Evolutionary conservation across 2,888 invertebrate genomes (phyloP).

Genomic region (Spisula solida): DNA sequence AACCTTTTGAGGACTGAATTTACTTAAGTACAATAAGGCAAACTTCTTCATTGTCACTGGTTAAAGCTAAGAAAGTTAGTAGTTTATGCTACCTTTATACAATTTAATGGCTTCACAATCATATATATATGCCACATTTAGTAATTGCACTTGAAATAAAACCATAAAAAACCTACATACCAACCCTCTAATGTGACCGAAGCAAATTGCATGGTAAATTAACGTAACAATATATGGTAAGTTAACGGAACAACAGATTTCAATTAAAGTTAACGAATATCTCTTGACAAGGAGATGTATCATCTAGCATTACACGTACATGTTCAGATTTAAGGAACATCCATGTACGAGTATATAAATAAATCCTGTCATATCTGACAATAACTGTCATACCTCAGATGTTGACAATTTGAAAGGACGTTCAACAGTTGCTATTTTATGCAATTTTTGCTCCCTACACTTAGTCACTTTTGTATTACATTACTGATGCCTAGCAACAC

Average conservation of each 20-base stretch:
- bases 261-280: constrained; percentile 13
- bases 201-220: neutral
- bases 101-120: neutral
- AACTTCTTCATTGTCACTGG: too few relatives aligned
- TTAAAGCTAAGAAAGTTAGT: too few relatives aligned
- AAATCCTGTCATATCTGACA: neutral
- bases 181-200: neutral
- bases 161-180: neutral
- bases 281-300: neutral
- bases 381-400: constrained; percentile 8
- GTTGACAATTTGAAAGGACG: constrained; percentile 13
- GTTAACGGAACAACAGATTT: neutral
- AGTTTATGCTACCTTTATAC: neutral
- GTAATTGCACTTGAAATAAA: neutral
- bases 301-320: neutral
- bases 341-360: neutral
- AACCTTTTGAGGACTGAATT: too few relatives aligned
- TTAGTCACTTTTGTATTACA: neutral
- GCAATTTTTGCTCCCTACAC: neutral
- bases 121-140: neutral
- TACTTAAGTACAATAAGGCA: too few relatives aligned
- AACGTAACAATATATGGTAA: neutral
- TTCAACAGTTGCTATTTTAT: neutral
- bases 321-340: neutral
- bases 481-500: neutral